phyloP scores from a whole-genome alignment of 2,113 vertebrate species.

The Grus americana region DNA sequence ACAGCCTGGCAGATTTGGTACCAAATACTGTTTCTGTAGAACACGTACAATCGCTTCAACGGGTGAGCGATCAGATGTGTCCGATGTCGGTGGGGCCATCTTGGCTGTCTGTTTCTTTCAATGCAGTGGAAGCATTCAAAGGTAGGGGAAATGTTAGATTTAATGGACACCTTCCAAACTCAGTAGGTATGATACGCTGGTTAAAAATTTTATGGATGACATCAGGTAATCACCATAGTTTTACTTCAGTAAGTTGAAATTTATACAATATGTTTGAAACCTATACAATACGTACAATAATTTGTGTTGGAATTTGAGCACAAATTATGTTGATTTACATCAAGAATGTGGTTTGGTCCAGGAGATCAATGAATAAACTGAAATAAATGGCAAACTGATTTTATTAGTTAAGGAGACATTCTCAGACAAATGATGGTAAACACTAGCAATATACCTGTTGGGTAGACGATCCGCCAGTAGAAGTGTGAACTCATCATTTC shows the following conservation, averaged over 20 bases:
- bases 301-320: neutral
- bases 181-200: neutral
- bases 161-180: neutral
- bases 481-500: neutral
- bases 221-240: neutral
- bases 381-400: neutral
- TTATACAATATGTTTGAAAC: neutral
- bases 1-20: neutral
- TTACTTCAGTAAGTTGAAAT: neutral
- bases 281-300: accelerated
- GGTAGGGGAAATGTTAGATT: neutral
- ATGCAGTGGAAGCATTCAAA: neutral
- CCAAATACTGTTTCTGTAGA: neutral
- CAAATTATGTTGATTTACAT: neutral
- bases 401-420: neutral
- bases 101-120: neutral
- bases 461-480: neutral
- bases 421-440: neutral
- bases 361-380: neutral
- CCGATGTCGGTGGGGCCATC: neutral
- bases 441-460: neutral
- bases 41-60: accelerated
- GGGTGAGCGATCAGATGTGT: neutral
- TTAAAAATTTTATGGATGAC: neutral
- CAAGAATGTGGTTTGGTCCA: neutral